Evolutionary conservation across 1,140 invertebrate genomes (phyloP), one percentile per base, ranked within the genome.

Genomic region (Macrosteles quadrilineatus): DNA sequence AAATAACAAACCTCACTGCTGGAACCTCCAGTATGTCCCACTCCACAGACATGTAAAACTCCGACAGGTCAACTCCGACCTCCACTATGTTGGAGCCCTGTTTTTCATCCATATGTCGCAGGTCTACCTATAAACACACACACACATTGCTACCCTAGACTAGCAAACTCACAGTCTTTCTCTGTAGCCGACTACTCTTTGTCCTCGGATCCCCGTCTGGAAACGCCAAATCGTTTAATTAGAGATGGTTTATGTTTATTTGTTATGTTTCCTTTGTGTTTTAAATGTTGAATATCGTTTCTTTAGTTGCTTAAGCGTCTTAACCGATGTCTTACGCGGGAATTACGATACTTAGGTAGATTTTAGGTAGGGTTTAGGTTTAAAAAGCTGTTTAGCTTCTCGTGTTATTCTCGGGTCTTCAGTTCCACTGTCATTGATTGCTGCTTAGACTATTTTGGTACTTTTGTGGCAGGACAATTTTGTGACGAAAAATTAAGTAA

Each of bases 21-120:
- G 97, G 97, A 67, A 99, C 97, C 83, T 96, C 93, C 64, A 99
- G 86, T 77, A 99, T 97, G 81, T 99, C 98, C 98, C 98, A 99
- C 84, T 99, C 98, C 14, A 99, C 97, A 31, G 94, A 98, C 83
- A 94, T 94, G 83, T 98, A 98, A 83, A 97, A 98, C 80, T 98
- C 95, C 43, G 91, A 94, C 53, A 98, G 85, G 80, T 98, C 96
- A 19, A 98, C 95, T n/a, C 96, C 92, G 27, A 95, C 88, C 74
- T 94, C 90, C 29, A 97, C 94, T 21, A 94, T 85, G 78, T 94
- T 93, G 74, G 91, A 92, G 45, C 91, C 92, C 68, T 86, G 86
- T 73, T 90, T 89, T 81, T 97, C 94, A 77, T 96, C 93, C 85
- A 95, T 94, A 78, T 97, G 94, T 67, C 94, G 85, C 67, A 97